Base-by-base conservation (phyloP, 1,140 invertebrate species). In the Wiebesia pumilae region DNA sequence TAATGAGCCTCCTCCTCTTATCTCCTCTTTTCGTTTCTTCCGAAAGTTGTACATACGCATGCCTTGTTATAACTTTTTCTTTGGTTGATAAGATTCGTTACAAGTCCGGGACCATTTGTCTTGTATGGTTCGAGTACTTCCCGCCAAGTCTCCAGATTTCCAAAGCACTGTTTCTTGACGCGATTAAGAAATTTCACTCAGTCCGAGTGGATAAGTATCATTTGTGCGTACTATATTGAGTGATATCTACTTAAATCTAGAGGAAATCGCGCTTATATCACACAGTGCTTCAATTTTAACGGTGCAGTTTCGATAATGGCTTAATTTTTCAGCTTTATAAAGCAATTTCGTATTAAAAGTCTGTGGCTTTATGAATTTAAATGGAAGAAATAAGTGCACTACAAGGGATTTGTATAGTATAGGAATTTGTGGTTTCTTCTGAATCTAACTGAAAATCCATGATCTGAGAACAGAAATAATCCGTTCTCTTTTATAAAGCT, bases 1-100 rank as follows among this genome's bases (percentile, higher is more conserved):
- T 94, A 93, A 93, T 91, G 92, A 93, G 91, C 87, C 90, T 91
- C 91, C 91, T 91, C 90, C 81, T 69, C 58, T 62, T 27, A 27
- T 24, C 10, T 89, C 88, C 89, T 88, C 81, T 86, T 33, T 38
- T 51, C 30, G 0, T 54, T 54, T 16, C 51, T 54, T 47, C 43
- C 43, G 12, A 47, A 47, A 47, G 12, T 47, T 12, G 4, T 47
- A 12, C 43, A 12, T 47, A 12, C 43, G 12, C 12, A 47, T 47
- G 43, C 12, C 4, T 12, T 7, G 43, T 7, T 47, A 12, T 47
- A 47, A 2, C 58, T 62, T 2, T 62, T 27, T 62, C 58, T 27
- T 10, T 27, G 6, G 3, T 10, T 62, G 24, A 62, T 62, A 62
- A 62, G 24, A 62, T 27, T 62, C 58, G 21, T 4, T 27, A 2